Conservation (phyloP, 2,797 vertebrate species). For the Anguilla obscura region DNA sequence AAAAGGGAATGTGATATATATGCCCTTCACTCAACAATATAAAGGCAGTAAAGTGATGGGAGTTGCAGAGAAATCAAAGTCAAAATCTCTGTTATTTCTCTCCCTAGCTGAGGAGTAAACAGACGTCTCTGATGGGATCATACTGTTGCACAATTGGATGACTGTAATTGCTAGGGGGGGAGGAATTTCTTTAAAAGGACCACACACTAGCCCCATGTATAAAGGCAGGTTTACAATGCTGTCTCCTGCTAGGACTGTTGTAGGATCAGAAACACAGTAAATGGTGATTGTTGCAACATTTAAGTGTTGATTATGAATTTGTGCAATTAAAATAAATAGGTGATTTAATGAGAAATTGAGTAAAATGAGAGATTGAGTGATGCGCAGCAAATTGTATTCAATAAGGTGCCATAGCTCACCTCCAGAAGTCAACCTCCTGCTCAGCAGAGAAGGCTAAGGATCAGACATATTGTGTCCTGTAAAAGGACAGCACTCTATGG, state of each 20-base stretch:
- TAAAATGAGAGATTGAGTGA: neutral
- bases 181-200: conserved; percentile 33
- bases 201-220: conserved; percentile 27
- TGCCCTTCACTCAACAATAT: conserved; percentile 21
- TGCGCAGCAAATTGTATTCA: neutral
- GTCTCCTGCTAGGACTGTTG: neutral
- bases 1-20: conserved; percentile 18
- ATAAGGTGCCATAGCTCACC: neutral
- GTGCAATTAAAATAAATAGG: neutral
- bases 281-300: neutral
- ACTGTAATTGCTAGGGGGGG: conserved; percentile 22
- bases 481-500: neutral
- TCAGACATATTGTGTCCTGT: neutral
- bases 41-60: conserved; percentile 27
- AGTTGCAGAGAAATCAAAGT: conserved; percentile 12
- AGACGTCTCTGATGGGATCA: conserved; percentile 34
- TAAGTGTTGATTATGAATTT: neutral
- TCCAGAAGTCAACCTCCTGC: neutral
- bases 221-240: conserved; percentile 29
- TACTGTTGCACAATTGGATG: conserved; percentile 31
- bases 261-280: neutral
- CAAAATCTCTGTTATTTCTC: conserved; percentile 26
- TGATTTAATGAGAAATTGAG: neutral
- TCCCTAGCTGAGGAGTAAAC: conserved; percentile 35
- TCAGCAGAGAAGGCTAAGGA: neutral